Base-by-base conservation (phyloP, 2,113 vertebrate species). In the Leptobrachium leishanense region DNA sequence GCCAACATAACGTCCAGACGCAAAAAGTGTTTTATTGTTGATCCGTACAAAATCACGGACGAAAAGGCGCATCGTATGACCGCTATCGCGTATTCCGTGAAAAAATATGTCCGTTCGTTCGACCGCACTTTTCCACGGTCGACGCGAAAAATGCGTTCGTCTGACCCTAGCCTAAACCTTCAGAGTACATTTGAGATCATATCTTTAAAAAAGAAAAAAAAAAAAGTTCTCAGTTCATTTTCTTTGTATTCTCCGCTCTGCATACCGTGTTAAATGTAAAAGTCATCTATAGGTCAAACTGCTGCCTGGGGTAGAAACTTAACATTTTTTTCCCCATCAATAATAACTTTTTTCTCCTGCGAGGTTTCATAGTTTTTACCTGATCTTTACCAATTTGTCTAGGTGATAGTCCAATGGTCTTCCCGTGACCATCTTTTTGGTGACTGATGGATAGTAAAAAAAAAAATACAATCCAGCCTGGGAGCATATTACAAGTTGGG, bases 271-370 rank as follows among this genome's bases (percentile, higher is more conserved):
- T 13, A 82, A 88, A 86, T 2, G 73, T 72, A 77, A 81, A 85
- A 92, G 92, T 92, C 91, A 92, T 74, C 73, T 0, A 1, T 83
- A 85, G 91, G 92, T 92, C 92, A 92, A 67, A 73, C 54, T 81
- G 81, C 77, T 82, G 92, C 91, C 91, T 84, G 83, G 0, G 82
- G 91, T 86, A 81, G 82, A 84, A 84, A 82, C 87, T 85, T 68
- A 84, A 75, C 70, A 85, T 73, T 78, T 79, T 84, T 66, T 15
- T 66, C 5, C 7, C 46, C 55, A 77, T 66, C 41, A 67, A 67
- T 50, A 67, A 81, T 68, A 54, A 40, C 5, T 50, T 70, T 59
- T 59, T 53, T 68, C 59, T 68, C 40, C 63, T 57, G 70, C 66
- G 57, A 74, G 66, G 65, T 80, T 44, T 65, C 71, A 70, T 74